Evolutionary conservation across 2,113 vertebrate species (phyloP), one percentile per base, ranked within the genome.

Genomic region (Muntiacus reevesi): DNA sequence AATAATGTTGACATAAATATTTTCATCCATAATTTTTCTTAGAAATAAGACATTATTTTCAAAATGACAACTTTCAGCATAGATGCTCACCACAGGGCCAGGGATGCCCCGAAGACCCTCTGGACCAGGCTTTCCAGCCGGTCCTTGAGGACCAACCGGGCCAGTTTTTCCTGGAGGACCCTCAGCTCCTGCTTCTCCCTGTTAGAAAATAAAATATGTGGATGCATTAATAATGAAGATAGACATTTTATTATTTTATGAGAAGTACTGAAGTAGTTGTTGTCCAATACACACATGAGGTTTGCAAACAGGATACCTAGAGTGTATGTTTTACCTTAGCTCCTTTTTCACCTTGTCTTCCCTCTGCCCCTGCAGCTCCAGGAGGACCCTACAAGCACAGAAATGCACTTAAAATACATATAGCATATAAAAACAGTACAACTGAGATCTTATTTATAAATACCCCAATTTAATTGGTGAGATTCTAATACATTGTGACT

Each of bases 331-430:
- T 99, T 99, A 99, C 99, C 99, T 99, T 99, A 84, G 99, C 99
- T 67, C 99, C 99, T 98, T 99, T 99, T 99, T 99, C 99, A 91
- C 99, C 99, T 99, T 99, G 99, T 94, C 99, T 99, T 98, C 99
- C 99, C 98, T 99, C 99, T 95, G 99, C 94, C 87, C 99, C 99
- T 1, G 99, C 97, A 71, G 99, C 98, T 97, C 99, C 99, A n/a
- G 99, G 99, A 93, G 99, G 99, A 97, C 99, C 99, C 99, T 99
- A 97, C 60, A 96, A 98, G 97, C 14, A 98, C 0, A 21, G 79
- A 60, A 96, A 54, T 27, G 33, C 3, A 79, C 12, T 62, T 83
- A 60, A 94, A 90, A 96, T 76, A 92, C 6, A 52, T 79, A n/a
- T 28, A 17, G 50, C 45, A 96, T 23, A 45, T 59, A 36, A 78